Conservation (phyloP, 2,113 vertebrate genomes). For the Callithrix jacchus region DNA sequence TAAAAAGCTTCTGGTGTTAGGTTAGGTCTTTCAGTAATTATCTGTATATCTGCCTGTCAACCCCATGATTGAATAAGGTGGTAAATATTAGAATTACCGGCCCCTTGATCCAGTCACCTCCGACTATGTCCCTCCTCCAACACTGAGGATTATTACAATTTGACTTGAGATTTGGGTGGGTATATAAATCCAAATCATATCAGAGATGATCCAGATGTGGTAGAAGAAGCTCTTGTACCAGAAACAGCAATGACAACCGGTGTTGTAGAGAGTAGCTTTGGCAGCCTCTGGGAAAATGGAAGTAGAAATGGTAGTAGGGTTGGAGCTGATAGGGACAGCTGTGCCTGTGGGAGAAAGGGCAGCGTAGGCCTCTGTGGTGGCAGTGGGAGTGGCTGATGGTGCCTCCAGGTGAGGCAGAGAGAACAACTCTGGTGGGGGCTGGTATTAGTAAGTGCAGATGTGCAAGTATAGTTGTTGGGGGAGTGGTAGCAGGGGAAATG, state of each 20-base stretch:
- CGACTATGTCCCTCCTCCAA: too few species aligned
- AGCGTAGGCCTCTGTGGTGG: background rate
- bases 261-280: background rate
- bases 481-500: too few species aligned
- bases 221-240: too few species aligned
- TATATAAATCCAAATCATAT: too few species aligned
- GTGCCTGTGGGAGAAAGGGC: background rate
- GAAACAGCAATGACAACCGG: background rate
- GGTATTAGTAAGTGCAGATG: background rate
- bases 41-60: background rate
- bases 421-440: background rate
- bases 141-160: too few species aligned
- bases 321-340: background rate
- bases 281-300: background rate
- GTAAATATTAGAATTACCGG: background rate
- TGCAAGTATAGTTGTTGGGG: background rate
- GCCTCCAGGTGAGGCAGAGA: background rate
- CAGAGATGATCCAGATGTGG: too few species aligned
- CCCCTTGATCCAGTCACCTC: too few species aligned
- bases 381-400: too few species aligned
- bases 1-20: background rate
- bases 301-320: background rate
- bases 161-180: too few species aligned
- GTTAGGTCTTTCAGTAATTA: background rate
- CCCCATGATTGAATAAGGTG: background rate